These are phyloP conservation scores for Pyrocephalus nanus DNA, from an alignment of 2,797 vertebrate species.

Conservation along the genomic window DNA sequence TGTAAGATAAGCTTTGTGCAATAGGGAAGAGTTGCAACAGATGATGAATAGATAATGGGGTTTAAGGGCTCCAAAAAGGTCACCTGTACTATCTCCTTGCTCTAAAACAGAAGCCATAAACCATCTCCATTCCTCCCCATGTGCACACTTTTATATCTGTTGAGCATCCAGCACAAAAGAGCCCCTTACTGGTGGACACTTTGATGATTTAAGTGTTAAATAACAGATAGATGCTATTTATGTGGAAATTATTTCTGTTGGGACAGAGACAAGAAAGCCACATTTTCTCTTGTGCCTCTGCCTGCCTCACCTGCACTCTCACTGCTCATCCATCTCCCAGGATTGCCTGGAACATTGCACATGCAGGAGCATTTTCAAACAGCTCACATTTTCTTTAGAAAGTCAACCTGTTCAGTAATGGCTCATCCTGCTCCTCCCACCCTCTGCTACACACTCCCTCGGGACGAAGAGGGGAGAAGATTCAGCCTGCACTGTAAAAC, in stretches of 20 bases:
- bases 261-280: slow-evolving; percentile 40
- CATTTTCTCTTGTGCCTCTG: slow-evolving; percentile 41
- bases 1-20: not conserved
- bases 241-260: slow-evolving; percentile 58
- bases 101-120: slow-evolving; percentile 43
- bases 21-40: not conserved
- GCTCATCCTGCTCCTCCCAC: slow-evolving; percentile 62
- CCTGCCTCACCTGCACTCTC: slow-evolving; percentile 56
- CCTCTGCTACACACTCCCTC: not conserved
- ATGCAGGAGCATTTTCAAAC: slow-evolving; percentile 65
- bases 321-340: slow-evolving; percentile 55
- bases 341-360: slow-evolving; percentile 57
- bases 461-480: slow-evolving; percentile 22
- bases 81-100: not conserved
- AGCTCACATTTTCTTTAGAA: slow-evolving; percentile 64
- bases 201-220: slow-evolving; percentile 58
- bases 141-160: not conserved
- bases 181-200: not conserved
- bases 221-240: slow-evolving; percentile 48
- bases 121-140: not conserved
- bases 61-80: slow-evolving; percentile 13
- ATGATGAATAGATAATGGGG: slow-evolving; percentile 29
- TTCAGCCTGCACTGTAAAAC: slow-evolving; percentile 35
- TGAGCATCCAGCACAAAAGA: slow-evolving; percentile 32
- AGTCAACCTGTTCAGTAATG: slow-evolving; percentile 62